Conservation (phyloP, 2,888 invertebrate genomes). For the Callinectes sapidus region DNA sequence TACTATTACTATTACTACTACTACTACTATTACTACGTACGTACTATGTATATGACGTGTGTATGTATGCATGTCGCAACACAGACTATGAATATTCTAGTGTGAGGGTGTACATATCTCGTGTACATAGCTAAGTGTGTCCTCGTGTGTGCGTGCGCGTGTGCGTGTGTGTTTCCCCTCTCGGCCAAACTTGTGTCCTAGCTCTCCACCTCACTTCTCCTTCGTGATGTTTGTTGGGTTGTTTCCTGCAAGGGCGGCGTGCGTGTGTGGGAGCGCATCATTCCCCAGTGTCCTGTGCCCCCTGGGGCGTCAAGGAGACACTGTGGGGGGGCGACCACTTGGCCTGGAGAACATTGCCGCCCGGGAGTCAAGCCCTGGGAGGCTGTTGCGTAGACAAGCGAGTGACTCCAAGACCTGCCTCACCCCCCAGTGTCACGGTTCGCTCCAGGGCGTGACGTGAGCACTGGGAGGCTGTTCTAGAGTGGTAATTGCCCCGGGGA, state of each 20-base stretch:
- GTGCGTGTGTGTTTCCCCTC: not conserved
- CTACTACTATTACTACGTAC: not conserved
- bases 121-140: conserved; percentile 42
- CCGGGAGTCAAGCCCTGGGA: no score
- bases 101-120: conserved; percentile 45
- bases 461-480: no score
- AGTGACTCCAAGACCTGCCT: no score
- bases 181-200: not conserved
- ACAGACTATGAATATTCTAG: not conserved
- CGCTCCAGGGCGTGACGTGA: no score
- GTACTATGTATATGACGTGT: not conserved
- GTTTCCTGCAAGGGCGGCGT: not conserved
- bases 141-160: not conserved
- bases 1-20: not conserved
- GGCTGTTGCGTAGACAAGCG: no score
- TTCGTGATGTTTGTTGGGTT: conserved; percentile 7
- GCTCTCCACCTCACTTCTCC: not conserved
- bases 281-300: not conserved
- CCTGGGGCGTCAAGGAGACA: not conserved
- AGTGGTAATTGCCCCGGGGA: no score
- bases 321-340: no score
- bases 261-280: not conserved
- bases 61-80: not conserved
- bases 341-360: no score
- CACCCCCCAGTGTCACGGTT: no score